These are phyloP conservation scores for Cassiopea xamachana DNA, from an alignment of 30 jellyfish, hydroid and myxozoan species.

Conservation along the genomic window DNA sequence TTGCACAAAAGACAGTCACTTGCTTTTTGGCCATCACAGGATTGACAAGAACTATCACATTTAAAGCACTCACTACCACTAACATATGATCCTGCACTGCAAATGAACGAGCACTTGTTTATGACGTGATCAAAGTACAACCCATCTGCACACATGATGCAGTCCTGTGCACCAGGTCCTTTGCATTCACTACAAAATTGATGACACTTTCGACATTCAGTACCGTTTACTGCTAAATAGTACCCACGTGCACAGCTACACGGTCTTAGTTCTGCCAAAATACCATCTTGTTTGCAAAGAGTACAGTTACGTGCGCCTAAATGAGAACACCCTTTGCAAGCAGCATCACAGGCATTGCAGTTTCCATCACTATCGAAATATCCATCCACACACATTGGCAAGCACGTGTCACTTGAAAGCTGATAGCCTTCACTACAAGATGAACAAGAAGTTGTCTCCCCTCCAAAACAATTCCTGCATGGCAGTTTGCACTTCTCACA, in stretches of 20 bases:
- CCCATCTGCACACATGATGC: slow-evolving; percentile 51
- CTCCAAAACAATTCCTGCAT: slow-evolving; percentile 44
- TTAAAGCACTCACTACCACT: slow-evolving; percentile 47
- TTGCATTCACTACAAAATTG: slow-evolving; percentile 33
- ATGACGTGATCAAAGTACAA: slow-evolving; percentile 4
- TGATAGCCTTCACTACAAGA: slow-evolving; percentile 34
- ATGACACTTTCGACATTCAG: slow-evolving; percentile 32
- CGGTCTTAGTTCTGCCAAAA: neutral
- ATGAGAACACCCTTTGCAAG: slow-evolving; percentile 38
- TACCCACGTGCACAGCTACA: slow-evolving; percentile 42
- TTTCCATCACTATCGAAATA: neutral
- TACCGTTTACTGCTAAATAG: neutral
- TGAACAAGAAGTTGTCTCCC: slow-evolving; percentile 6
- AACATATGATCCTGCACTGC: slow-evolving; percentile 25
- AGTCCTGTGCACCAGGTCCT: slow-evolving; percentile 51
- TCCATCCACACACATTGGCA: slow-evolving; percentile 45
- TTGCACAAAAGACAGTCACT: slow-evolving; percentile 54
- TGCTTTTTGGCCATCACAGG: slow-evolving; percentile 58
- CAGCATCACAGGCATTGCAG: slow-evolving; percentile 37
- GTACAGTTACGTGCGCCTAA: slow-evolving; percentile 31
- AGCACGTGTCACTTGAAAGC: slow-evolving; percentile 12
- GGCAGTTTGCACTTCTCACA: slow-evolving; percentile 35
- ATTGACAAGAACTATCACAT: slow-evolving; percentile 75
- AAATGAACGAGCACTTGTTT: slow-evolving; percentile 14
- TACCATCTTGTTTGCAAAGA: slow-evolving; percentile 33